Percentiles rank a stretch among this genome's conserved stretches.
Conservation (phyloP, 2,888 invertebrate genomes). For the Papilio protenor region DNA sequence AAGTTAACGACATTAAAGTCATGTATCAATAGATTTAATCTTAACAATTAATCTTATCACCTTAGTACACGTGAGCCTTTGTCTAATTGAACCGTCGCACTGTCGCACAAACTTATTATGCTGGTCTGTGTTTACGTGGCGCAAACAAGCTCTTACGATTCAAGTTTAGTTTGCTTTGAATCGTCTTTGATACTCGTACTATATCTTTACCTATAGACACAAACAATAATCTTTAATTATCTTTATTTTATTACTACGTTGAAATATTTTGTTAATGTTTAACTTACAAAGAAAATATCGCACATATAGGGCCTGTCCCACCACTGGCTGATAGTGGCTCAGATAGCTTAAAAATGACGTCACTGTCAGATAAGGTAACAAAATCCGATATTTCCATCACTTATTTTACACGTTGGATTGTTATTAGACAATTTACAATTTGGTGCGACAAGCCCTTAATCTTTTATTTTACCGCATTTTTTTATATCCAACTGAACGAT, state of each 20-base stretch:
- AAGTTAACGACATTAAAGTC: no score
- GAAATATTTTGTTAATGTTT: no score
- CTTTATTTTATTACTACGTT: neutral
- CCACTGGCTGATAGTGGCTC: no score
- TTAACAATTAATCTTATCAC: neutral
- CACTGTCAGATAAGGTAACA: no score
- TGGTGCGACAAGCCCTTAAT: no score
- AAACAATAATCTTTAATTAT: neutral
- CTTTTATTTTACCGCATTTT: neutral
- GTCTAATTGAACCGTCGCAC: neutral
- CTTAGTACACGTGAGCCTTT: neutral
- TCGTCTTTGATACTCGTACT: neutral
- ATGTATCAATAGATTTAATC: neutral
- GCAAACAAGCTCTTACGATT: constrained; percentile 24
- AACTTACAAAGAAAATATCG: no score
- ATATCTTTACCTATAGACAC: neutral
- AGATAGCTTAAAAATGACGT: no score
- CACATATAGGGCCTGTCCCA: no score
- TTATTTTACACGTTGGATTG: no score
- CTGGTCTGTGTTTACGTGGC: constrained; percentile 16
- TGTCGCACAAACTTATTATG: constrained; percentile 15
- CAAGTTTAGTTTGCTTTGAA: neutral
- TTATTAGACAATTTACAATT: no score
- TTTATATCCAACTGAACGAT: neutral
- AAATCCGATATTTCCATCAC: no score